phyloP scores from a whole-genome alignment of 2,113 vertebrate genomes.

The Salvelinus namaycush region DNA sequence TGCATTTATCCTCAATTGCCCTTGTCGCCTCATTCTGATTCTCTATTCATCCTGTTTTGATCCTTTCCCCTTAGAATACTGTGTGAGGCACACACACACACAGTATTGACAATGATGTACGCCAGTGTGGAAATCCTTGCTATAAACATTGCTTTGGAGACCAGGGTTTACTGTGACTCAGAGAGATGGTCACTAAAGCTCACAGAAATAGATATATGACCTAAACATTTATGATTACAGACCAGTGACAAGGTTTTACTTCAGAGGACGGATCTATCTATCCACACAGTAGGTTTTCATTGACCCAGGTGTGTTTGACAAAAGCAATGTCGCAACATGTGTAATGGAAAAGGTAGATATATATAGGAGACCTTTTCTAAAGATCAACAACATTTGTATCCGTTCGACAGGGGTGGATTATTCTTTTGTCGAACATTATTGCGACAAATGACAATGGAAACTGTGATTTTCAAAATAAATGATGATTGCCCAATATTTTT shows the following conservation, averaged over 20 bases:
- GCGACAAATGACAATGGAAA: too few relatives aligned
- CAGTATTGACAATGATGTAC: constrained; percentile 5
- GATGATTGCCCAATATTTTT: too few relatives aligned
- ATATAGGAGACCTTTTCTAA: too few relatives aligned
- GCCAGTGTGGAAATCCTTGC: constrained; percentile 46
- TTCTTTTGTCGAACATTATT: neutral
- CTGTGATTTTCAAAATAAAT: too few relatives aligned
- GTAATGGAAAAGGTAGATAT: too few relatives aligned
- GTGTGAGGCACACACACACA: constrained; percentile 3
- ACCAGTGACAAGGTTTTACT: neutral
- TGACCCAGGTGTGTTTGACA: neutral
- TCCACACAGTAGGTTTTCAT: neutral
- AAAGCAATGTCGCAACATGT: neutral
- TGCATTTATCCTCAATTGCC: too few relatives aligned
- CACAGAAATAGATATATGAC: constrained; percentile 2
- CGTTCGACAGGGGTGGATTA: too few relatives aligned
- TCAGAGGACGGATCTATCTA: neutral
- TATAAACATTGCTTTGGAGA: constrained; percentile 71
- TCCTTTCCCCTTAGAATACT: too few relatives aligned
- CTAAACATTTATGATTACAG: neutral
- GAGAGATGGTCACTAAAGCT: constrained; percentile 47
- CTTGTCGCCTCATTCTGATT: too few relatives aligned
- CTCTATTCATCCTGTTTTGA: too few relatives aligned
- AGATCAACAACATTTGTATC: too few relatives aligned
- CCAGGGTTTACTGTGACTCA: constrained; percentile 90